These are phyloP conservation scores for Drosophila trichaetosa DNA, from an alignment of 2,888 invertebrate genomes.

Conservation along the genomic window DNA sequence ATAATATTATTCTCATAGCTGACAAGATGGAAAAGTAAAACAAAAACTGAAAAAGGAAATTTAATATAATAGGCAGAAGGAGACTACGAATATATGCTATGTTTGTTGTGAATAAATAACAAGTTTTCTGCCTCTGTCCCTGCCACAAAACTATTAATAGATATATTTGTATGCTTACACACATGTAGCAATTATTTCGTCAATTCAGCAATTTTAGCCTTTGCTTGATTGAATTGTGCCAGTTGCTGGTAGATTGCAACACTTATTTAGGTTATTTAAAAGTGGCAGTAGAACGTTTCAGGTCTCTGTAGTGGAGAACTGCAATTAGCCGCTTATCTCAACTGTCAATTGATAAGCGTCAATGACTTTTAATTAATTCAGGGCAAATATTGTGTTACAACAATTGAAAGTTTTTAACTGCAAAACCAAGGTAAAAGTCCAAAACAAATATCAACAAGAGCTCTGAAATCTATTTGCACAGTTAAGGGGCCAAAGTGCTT, in stretches of 20 bases:
- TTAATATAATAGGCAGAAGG: not conserved
- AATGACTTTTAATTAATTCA: slow-evolving; percentile 77
- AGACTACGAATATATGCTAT: not conserved
- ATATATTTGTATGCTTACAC: not conserved
- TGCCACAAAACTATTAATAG: not conserved
- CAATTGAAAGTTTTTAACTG: slow-evolving; percentile 58
- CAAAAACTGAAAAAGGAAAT: not conserved
- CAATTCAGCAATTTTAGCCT: not conserved
- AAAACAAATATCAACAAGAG: slow-evolving; percentile 57
- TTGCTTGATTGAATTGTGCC: not conserved
- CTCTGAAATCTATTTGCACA: slow-evolving; percentile 72
- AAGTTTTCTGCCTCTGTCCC: not conserved
- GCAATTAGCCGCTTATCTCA: slow-evolving; percentile 33
- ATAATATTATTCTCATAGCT: not conserved
- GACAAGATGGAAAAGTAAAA: not conserved
- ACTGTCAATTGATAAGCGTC: slow-evolving; percentile 62
- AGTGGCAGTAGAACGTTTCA: not conserved
- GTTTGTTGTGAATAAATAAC: not conserved
- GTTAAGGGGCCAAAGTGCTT: slow-evolving; percentile 57
- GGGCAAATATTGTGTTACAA: slow-evolving; percentile 65
- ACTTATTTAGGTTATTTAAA: not conserved
- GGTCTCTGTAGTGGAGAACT: not conserved
- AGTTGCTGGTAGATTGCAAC: slow-evolving; percentile 1
- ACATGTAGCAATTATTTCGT: not conserved
- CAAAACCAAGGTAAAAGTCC: slow-evolving; percentile 42